Base-by-base conservation (phyloP, 2,888 invertebrate species). In the Tiliacea aurago region DNA sequence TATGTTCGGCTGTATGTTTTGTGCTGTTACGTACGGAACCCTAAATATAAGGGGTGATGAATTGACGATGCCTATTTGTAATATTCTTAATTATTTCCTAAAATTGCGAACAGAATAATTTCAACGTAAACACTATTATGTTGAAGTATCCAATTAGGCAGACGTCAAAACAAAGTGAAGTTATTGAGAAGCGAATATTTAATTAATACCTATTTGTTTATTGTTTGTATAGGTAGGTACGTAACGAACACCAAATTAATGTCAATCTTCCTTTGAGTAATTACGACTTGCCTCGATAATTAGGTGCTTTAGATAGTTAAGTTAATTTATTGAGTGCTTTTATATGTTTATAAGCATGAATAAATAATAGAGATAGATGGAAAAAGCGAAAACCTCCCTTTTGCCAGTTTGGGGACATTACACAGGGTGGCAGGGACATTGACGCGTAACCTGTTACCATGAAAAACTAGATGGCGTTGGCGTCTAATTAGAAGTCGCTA, bases 71-170 rank as follows among this genome's bases (percentile, higher is more conserved):
- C 37, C 0, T 37, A 37, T 37, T 5, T 6, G 5, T 37, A 37
- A 62, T 45, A 55, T 67, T 45, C 47, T 59, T 59, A 61, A 37
- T 45, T 18, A 41, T 59, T 33, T 51, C 0, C 37, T 6, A n/a
- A 75, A 55, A 61, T 53, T 49, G 0, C 5, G 10, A 56, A 73
- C 28, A 45, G 1, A 63, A 71, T 56, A 43, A 69, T 61, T 59
- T 58, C 10, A 64, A 64, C 37, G 33, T 63, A 78, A 66, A 61
- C 59, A 78, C 70, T 70, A 70, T 70, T 69, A 73, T 65, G 67
- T 76, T 70, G 20, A 73, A 76, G 66, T 76, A 76, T 63, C 75
- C 74, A 85, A 85, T 83, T 85, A 84, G 67, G 51, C 41, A 47
- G 69, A 56, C 58, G 62, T 70, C 67, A 70, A 70, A 83, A 79